These are phyloP conservation scores for Himalopsyche kuldschensis DNA, from an alignment of 2,888 invertebrate species.

Conservation along the genomic window DNA sequence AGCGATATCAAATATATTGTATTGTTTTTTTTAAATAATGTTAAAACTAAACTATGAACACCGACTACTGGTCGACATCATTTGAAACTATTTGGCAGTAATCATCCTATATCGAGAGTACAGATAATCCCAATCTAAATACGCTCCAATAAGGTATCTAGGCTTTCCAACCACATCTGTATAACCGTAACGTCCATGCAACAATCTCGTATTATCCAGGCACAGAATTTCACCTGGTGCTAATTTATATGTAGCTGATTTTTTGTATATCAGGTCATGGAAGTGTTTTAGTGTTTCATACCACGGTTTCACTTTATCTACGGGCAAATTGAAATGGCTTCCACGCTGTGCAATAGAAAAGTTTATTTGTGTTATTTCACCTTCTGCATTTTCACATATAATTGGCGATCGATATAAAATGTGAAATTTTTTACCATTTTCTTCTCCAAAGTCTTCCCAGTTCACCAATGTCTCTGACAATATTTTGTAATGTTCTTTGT, in stretches of 20 bases:
- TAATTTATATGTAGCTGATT: conserved; percentile 67
- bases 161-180: conserved; percentile 58
- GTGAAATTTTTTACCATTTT: conserved; percentile 64
- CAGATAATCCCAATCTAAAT: conserved; percentile 79
- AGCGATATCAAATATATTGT: too few species aligned
- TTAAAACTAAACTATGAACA: too few species aligned
- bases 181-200: conserved; percentile 73
- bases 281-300: conserved; percentile 70
- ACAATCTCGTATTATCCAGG: conserved; percentile 74
- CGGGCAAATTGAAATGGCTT: conserved; percentile 63
- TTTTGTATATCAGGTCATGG: conserved; percentile 61
- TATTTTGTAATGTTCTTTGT: conserved; percentile 61
- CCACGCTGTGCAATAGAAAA: conserved; percentile 77
- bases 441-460: conserved; percentile 73
- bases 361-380: conserved; percentile 64
- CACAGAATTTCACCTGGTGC: conserved; percentile 69
- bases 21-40: too few species aligned
- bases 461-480: conserved; percentile 65
- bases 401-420: conserved; percentile 66
- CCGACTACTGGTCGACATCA: too few species aligned
- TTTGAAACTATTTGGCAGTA: neutral
- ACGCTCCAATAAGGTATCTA: conserved; percentile 71
- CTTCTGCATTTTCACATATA: conserved; percentile 61
- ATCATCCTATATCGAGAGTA: conserved; percentile 62
- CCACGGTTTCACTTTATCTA: conserved; percentile 66